Percentiles rank a stretch among this genome's conserved stretches.
Conservation (phyloP, 2,113 vertebrate species). For the Oncorhynchus clarkii region DNA sequence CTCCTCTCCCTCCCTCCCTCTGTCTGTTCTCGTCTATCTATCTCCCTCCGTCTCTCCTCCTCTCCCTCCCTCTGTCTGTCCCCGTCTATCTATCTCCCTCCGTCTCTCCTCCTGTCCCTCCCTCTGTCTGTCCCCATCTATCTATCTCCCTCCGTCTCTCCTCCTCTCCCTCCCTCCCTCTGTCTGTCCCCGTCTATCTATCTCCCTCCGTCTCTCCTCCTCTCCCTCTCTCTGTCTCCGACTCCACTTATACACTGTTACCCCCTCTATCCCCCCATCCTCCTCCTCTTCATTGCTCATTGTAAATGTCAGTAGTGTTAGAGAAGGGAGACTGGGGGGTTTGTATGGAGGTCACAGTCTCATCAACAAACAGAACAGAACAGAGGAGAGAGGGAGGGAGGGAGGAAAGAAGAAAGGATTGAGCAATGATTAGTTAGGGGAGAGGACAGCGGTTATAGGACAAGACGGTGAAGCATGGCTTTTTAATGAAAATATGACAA, state of each 20-base stretch:
- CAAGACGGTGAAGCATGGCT: constrained; percentile 77
- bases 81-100: too few relatives aligned
- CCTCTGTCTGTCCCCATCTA: too few relatives aligned
- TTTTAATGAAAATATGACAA: constrained; percentile 79
- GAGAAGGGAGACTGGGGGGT: constrained; percentile 8
- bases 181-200: background rate
- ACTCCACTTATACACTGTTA: constrained; percentile 30
- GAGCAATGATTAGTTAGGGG: constrained; percentile 66
- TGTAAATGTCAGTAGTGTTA: background rate
- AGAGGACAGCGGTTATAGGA: constrained; percentile 63
- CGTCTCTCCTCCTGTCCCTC: too few relatives aligned
- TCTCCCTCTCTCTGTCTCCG: constrained; percentile 19
- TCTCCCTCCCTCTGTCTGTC: too few relatives aligned
- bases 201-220: constrained; percentile 26
- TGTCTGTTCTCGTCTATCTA: too few relatives aligned
- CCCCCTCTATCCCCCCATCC: background rate
- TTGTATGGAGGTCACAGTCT: background rate
- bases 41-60: too few relatives aligned
- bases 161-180: too few relatives aligned
- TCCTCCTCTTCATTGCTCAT: background rate
- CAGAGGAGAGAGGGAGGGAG: background rate
- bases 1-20: too few relatives aligned
- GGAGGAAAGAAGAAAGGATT: constrained; percentile 42
- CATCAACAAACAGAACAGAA: background rate
- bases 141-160: too few relatives aligned